Evolutionary conservation across 2,888 invertebrate genomes (phyloP).

Genomic region (Callyntrura sp.): DNA sequence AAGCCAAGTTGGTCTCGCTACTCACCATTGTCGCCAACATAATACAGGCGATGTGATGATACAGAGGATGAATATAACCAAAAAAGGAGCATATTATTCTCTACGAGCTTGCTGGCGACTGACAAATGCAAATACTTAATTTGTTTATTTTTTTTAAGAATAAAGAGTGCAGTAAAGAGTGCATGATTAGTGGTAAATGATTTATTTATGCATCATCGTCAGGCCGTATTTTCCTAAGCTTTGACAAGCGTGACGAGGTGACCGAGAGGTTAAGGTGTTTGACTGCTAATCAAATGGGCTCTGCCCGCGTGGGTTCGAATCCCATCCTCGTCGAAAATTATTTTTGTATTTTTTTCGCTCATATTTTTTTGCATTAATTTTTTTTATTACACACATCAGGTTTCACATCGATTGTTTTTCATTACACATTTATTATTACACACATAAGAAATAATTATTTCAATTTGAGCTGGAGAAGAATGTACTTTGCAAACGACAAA

Average conservation of each 20-base stretch:
- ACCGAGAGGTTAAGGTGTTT: slow-evolving; percentile 95
- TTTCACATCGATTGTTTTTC: slow-evolving; percentile 19
- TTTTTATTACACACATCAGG: slow-evolving; percentile 1
- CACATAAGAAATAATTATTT: neutral
- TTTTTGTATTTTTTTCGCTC: neutral
- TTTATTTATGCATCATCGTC: too few species aligned
- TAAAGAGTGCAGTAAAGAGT: neutral
- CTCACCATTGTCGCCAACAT: too few species aligned
- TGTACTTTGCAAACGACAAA: slow-evolving; percentile 6
- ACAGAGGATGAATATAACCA: too few species aligned
- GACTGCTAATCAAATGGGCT: slow-evolving; percentile 95
- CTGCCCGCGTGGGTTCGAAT: slow-evolving; percentile 94
- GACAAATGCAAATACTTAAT: too few species aligned
- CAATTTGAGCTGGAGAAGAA: slow-evolving; percentile 33
- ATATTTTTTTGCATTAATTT: neutral
- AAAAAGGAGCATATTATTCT: too few species aligned
- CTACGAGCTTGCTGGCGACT: too few species aligned
- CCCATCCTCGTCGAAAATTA: slow-evolving; percentile 85
- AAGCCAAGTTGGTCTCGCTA: too few species aligned
- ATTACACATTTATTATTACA: neutral
- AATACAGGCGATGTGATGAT: too few species aligned
- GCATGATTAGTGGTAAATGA: neutral
- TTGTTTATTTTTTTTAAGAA: too few species aligned
- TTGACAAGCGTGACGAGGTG: slow-evolving; percentile 89
- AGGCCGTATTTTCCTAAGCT: slow-evolving; percentile 10